Conservation (phyloP, 2,797 vertebrate species). For the Syndactyla subalaris region DNA sequence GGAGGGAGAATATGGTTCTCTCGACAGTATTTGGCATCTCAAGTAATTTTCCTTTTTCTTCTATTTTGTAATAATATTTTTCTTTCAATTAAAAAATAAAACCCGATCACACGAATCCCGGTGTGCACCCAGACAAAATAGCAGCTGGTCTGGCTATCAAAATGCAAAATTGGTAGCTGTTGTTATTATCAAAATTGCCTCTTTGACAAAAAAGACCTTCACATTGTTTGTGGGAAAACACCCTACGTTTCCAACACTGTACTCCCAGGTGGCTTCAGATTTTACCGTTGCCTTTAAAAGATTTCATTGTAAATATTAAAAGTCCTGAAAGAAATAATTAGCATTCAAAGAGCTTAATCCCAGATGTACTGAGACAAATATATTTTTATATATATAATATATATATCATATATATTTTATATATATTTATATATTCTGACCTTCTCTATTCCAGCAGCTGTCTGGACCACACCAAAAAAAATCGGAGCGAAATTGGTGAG, state of each 20-base stretch:
- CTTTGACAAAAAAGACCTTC: constrained; percentile 46
- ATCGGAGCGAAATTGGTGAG: background rate
- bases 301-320: constrained; percentile 55
- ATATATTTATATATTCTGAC: constrained; percentile 59
- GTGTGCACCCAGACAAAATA: constrained; percentile 47
- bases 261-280: constrained; percentile 49
- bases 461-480: constrained; percentile 45
- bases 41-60: constrained; percentile 63
- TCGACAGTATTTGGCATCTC: constrained; percentile 70
- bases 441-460: constrained; percentile 55
- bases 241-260: constrained; percentile 48
- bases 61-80: background rate
- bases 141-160: constrained; percentile 40
- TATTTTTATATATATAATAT: constrained; percentile 61
- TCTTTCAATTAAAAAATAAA: constrained; percentile 55
- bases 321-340: constrained; percentile 59
- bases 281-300: constrained; percentile 35
- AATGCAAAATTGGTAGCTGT: constrained; percentile 59
- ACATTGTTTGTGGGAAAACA: constrained; percentile 63
- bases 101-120: background rate
- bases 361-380: constrained; percentile 49
- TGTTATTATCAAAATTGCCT: constrained; percentile 62
- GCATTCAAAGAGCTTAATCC: constrained; percentile 42
- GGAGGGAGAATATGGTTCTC: constrained; percentile 20
- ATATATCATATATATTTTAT: constrained; percentile 50